These are phyloP conservation scores for Macrotrachela quadricornifera DNA, from an alignment of 1,140 invertebrate genomes.

Conservation along the genomic window DNA sequence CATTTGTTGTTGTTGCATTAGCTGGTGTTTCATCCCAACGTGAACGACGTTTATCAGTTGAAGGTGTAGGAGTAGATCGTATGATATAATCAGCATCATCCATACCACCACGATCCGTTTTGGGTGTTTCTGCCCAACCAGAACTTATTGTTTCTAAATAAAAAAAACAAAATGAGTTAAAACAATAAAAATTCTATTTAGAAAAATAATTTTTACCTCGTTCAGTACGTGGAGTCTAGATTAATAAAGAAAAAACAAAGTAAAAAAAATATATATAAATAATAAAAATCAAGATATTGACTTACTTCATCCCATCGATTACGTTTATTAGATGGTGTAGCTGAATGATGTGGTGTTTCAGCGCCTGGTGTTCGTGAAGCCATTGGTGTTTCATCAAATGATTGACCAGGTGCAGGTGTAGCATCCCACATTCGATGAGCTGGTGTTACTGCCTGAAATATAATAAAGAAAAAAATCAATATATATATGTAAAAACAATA, in stretches of 20 bases:
- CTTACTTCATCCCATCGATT: constrained; percentile 96
- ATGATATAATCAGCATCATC: constrained; percentile 17
- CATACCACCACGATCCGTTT: constrained; percentile 54
- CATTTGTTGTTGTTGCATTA: constrained; percentile 37
- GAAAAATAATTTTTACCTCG: constrained; percentile 40
- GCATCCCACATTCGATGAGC: constrained; percentile 65
- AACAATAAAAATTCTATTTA: background rate
- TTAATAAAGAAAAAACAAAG: too few species aligned
- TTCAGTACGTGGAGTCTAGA: constrained; percentile 91
- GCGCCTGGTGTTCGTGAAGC: constrained; percentile 48
- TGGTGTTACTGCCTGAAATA: constrained; percentile 15
- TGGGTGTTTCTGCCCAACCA: constrained; percentile 84
- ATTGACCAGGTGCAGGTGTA: constrained; percentile 69
- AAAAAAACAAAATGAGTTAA: constrained; percentile 20
- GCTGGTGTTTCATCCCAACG: constrained; percentile 90
- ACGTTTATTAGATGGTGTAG: constrained; percentile 46
- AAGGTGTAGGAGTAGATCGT: background rate
- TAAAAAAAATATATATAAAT: too few species aligned
- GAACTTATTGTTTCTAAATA: constrained; percentile 89
- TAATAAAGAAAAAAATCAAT: too few species aligned
- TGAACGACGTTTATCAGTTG: constrained; percentile 46
- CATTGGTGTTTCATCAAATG: constrained; percentile 8
- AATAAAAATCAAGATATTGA: too few species aligned
- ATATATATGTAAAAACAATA: too few species aligned
- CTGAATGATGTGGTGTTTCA: constrained; percentile 61